Conservation (phyloP, 2,797 vertebrate genomes). For the Sebastolobus altivelis region DNA sequence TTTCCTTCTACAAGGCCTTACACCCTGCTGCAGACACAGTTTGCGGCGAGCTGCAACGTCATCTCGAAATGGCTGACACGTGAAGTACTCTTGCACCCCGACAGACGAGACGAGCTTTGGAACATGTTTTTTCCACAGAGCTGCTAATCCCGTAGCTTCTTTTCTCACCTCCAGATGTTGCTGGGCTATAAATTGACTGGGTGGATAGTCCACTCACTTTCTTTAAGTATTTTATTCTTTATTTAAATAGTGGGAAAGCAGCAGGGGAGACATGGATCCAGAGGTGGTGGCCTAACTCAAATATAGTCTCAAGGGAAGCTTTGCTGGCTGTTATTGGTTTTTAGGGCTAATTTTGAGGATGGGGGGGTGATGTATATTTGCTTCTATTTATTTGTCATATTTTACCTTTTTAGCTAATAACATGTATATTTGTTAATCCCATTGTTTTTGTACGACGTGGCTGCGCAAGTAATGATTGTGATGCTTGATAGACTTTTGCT, state of each 20-base stretch:
- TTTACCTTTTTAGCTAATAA: constrained; percentile 70
- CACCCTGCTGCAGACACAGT: constrained; percentile 59
- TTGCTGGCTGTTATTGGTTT: constrained; percentile 50
- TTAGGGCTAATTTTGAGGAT: constrained; percentile 64
- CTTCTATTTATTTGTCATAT: constrained; percentile 85
- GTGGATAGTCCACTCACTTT: neutral
- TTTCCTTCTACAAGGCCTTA: constrained; percentile 74
- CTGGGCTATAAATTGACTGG: constrained; percentile 50
- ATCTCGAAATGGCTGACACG: constrained; percentile 61
- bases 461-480: constrained; percentile 67
- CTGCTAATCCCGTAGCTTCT: constrained; percentile 54
- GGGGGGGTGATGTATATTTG: constrained; percentile 66
- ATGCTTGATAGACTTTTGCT: constrained; percentile 55
- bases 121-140: constrained; percentile 54
- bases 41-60: constrained; percentile 59
- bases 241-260: constrained; percentile 47
- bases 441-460: constrained; percentile 63
- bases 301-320: constrained; percentile 42
- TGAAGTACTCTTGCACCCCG: constrained; percentile 45
- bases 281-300: constrained; percentile 29
- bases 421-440: constrained; percentile 72
- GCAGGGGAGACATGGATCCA: constrained; percentile 33
- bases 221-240: constrained; percentile 22
- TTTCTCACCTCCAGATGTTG: constrained; percentile 42
- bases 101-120: constrained; percentile 45